phyloP scores from a whole-genome alignment of 2,113 vertebrate genomes.

The Prinia subflava region DNA sequence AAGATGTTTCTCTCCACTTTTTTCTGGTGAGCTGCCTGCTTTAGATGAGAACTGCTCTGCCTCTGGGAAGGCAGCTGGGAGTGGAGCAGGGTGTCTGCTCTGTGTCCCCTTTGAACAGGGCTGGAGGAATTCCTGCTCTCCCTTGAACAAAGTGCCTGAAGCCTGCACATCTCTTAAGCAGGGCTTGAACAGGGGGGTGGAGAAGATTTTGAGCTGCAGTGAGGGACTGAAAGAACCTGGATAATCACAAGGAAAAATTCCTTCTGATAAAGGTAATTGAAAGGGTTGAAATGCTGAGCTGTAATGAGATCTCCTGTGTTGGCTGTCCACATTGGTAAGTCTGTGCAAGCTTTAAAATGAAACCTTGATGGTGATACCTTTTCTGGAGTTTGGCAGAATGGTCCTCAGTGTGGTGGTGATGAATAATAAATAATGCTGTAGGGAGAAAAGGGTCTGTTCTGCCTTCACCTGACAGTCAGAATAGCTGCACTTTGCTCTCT shows the following conservation, averaged over 20 bases:
- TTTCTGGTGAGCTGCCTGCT: neutral
- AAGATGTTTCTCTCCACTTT: accelerated
- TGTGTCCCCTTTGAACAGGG: conserved; percentile 27
- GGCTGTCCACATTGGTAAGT: neutral
- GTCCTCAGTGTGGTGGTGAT: neutral
- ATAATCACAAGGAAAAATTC: conserved; percentile 46
- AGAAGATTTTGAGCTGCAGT: neutral
- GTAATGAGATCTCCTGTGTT: neutral
- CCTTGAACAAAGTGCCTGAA: neutral
- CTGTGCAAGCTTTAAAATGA: neutral
- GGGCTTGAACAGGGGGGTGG: neutral
- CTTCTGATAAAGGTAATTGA: conserved; percentile 34
- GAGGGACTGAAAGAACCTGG: neutral
- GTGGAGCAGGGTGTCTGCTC: neutral
- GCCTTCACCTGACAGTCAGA: neutral
- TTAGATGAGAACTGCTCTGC: neutral
- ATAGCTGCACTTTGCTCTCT: neutral
- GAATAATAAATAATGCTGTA: neutral
- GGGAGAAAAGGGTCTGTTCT: neutral
- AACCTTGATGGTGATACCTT: neutral
- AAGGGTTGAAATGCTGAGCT: neutral
- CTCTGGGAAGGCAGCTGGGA: neutral
- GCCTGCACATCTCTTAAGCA: neutral
- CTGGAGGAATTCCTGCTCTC: neutral
- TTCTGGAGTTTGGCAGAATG: neutral